Percentiles rank a stretch among this genome's conserved stretches.
Conservation (phyloP, 2,113 vertebrate genomes). For the Brachyhypopomus occidentalis region DNA sequence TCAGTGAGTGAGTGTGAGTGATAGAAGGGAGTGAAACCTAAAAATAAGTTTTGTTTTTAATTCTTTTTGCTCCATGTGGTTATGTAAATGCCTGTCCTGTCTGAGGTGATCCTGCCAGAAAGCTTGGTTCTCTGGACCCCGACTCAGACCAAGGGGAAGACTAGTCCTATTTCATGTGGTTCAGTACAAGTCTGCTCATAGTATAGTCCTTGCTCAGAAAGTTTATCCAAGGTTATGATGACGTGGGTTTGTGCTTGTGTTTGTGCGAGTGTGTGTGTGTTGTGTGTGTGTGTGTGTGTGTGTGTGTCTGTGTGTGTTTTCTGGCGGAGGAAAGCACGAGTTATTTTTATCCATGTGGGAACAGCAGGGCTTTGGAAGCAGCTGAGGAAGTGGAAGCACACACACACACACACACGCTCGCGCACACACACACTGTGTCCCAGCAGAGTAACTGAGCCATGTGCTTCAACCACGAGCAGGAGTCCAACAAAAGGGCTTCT, state of each 20-base stretch:
- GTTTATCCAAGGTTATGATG: too few species aligned
- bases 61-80: too few species aligned
- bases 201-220: too few species aligned
- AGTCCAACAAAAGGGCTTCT: not conserved
- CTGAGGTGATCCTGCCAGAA: too few species aligned
- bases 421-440: not conserved
- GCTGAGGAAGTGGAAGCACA: slow-evolving; percentile 57
- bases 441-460: not conserved
- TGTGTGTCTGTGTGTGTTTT: slow-evolving; percentile 38
- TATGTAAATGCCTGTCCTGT: too few species aligned
- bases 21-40: too few species aligned
- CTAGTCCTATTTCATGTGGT: not conserved
- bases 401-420: too few species aligned
- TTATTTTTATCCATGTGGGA: slow-evolving; percentile 68
- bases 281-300: slow-evolving; percentile 35
- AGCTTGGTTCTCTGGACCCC: too few species aligned
- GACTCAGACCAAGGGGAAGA: too few species aligned
- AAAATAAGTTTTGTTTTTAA: too few species aligned
- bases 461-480: not conserved
- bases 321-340: slow-evolving; percentile 46
- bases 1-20: too few species aligned
- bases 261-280: slow-evolving; percentile 29
- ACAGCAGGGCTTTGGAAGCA: slow-evolving; percentile 66
- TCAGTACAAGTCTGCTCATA: not conserved
- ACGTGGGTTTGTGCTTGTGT: slow-evolving; percentile 28